Evolutionary conservation across 1,140 invertebrate species (phyloP), one percentile per base, ranked within the genome.

Genomic region (Mercenaria mercenaria): DNA sequence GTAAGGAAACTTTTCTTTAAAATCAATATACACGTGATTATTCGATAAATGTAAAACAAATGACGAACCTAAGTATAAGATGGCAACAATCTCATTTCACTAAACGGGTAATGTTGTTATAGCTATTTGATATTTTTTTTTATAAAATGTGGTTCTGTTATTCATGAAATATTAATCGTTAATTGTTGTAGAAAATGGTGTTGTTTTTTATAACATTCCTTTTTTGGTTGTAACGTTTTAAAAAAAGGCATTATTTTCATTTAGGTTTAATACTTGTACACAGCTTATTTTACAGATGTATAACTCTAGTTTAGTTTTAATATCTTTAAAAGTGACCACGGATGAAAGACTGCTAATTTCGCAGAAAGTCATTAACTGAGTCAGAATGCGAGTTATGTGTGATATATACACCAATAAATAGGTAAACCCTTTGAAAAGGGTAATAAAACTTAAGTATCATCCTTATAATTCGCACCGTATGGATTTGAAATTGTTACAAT

Each of bases 1-100:
- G 92, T 91, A 88, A 83, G 88, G 39, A 79, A 26, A 80, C 10
- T 67, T 34, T 47, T 67, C 39, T 84, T 85, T 34, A 72, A 50
- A 41, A 86, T n/a, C 50, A 76, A 72, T 43, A 41, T 77, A n/a
- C 2, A 47, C 34, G n/a, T 29, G 4, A 26, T 64, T 29, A 64
- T 29, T n/a, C 6, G 59, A 64, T 64, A 64, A 23, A 56, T 56
- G n/a, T 20, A 56, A 23, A 56, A 56, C 52, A 56, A 4, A 56
- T 56, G 52, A 23, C 20, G 52, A 56, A 4, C 52, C 52, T n/a
- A 11, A 56, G 26, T 26, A 64, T 64, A 10, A 64, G 8, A 47
- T 29, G 59, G 59, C 26, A 64, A 64, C 59, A 64, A 29, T 64
- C 20, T 29, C 26, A 64, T 1, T 64, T n/a, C 20, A 13, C 3